Conservation (phyloP, 2,888 invertebrate genomes). For the Romanomermis culicivorax region DNA sequence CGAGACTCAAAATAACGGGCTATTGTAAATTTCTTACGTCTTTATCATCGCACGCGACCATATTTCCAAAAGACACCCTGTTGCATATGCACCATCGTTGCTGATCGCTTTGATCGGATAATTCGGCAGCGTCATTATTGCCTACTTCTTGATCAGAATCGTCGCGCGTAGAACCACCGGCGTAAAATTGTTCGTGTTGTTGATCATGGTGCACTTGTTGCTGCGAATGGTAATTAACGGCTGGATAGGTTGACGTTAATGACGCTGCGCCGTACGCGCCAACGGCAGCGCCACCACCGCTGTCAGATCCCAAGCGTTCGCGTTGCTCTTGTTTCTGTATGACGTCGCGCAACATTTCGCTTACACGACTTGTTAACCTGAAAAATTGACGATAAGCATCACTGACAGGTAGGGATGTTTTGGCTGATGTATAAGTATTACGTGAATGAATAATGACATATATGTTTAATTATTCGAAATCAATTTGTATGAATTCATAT, state of each 20-base stretch:
- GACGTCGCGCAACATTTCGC: constrained; percentile 24
- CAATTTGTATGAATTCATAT: too few relatives aligned
- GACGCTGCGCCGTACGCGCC: background rate
- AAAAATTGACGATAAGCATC: background rate
- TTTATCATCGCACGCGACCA: constrained; percentile 97
- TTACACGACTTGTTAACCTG: constrained; percentile 21
- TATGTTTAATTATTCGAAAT: too few relatives aligned
- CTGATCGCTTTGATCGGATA: constrained; percentile 7
- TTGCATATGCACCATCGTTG: constrained; percentile 21
- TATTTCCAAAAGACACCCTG: constrained; percentile 57
- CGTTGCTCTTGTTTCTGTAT: constrained; percentile 8
- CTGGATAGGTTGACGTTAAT: background rate
- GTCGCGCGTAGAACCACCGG: constrained; percentile 7
- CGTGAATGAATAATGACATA: too few relatives aligned
- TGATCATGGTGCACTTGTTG: constrained; percentile 10
- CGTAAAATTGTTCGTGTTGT: constrained; percentile 13
- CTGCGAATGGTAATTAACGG: background rate
- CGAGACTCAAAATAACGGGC: background rate
- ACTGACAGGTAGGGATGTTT: too few relatives aligned
- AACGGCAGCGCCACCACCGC: background rate
- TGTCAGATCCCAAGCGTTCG: background rate
- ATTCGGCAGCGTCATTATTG: constrained; percentile 3
- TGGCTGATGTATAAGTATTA: too few relatives aligned
- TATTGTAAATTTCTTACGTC: constrained; percentile 58
- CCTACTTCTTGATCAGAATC: constrained; percentile 1